These are phyloP conservation scores for Nomia melanderi DNA, from an alignment of 1,140 invertebrate species.

Conservation along the genomic window DNA sequence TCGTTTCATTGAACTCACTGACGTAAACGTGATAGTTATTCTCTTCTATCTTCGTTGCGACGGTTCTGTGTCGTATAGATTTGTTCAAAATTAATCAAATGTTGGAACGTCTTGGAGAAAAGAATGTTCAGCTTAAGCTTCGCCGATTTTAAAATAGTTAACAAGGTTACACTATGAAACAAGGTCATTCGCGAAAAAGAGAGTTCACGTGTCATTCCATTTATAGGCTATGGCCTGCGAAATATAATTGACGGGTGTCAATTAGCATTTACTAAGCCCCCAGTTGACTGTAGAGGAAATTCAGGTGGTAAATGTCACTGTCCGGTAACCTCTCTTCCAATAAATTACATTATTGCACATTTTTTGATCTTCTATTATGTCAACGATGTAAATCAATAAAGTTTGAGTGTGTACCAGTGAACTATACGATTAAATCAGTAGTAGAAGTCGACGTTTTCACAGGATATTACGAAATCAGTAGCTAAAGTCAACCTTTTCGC, in stretches of 20 bases:
- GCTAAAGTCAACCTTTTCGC: no score
- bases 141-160: constrained; percentile 32
- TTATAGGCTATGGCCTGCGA: constrained; percentile 46
- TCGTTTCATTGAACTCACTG: neutral
- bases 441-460: neutral
- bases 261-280: constrained; percentile 46
- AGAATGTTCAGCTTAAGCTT: constrained; percentile 39
- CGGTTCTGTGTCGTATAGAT: neutral
- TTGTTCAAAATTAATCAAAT: constrained; percentile 1
- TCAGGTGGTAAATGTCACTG: neutral
- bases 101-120: neutral
- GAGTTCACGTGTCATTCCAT: constrained; percentile 34
- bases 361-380: neutral
- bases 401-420: neutral
- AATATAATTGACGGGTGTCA: constrained; percentile 51
- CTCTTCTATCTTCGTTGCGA: neutral
- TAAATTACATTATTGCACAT: neutral
- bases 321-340: neutral
- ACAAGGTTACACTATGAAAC: constrained; percentile 47
- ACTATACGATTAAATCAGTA: neutral
- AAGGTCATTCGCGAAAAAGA: constrained; percentile 16
- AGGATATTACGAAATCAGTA: no score
- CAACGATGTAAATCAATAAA: neutral
- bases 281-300: constrained; percentile 27
- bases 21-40: neutral